Percentiles rank a stretch among this genome's conserved stretches.
These are phyloP conservation scores for Denticeps clupeoides DNA, from an alignment of 2,797 vertebrate genomes.

Conservation along the genomic window DNA sequence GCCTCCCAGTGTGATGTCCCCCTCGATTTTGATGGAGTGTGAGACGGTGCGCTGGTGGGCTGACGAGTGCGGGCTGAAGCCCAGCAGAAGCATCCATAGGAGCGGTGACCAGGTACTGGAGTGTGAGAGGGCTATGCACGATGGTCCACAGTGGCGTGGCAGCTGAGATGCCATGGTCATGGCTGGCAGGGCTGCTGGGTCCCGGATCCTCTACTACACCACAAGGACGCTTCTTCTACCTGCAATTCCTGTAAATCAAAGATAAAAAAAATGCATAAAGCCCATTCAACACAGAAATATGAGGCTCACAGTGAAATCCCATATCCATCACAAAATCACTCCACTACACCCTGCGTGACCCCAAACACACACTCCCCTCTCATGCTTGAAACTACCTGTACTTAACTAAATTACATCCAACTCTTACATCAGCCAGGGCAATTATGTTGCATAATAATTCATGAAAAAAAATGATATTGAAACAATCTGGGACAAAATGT, in stretches of 20 bases:
- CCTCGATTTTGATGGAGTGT: constrained; percentile 78
- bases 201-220: constrained; percentile 26
- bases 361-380: too few species aligned
- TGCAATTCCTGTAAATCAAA: constrained; percentile 33
- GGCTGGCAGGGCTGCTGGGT: constrained; percentile 38
- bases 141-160: constrained; percentile 26
- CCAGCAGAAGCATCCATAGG: constrained; percentile 42
- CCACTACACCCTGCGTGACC: too few species aligned
- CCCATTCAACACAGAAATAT: too few species aligned
- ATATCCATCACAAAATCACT: too few species aligned
- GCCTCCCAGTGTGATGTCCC: constrained; percentile 78
- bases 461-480: too few species aligned
- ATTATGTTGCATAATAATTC: too few species aligned
- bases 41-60: constrained; percentile 54
- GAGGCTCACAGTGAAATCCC: too few species aligned
- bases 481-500: too few species aligned
- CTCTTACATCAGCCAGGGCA: too few species aligned
- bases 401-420: too few species aligned
- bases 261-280: too few species aligned
- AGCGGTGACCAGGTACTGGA: constrained; percentile 27
- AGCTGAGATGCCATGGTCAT: constrained; percentile 47
- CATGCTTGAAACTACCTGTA: too few species aligned
- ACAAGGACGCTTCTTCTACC: constrained; percentile 46
- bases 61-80: constrained; percentile 20
- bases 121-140: constrained; percentile 1